These are phyloP conservation scores for Aptenodytes patagonicus DNA, from an alignment of 2,113 vertebrate species.

Conservation along the genomic window DNA sequence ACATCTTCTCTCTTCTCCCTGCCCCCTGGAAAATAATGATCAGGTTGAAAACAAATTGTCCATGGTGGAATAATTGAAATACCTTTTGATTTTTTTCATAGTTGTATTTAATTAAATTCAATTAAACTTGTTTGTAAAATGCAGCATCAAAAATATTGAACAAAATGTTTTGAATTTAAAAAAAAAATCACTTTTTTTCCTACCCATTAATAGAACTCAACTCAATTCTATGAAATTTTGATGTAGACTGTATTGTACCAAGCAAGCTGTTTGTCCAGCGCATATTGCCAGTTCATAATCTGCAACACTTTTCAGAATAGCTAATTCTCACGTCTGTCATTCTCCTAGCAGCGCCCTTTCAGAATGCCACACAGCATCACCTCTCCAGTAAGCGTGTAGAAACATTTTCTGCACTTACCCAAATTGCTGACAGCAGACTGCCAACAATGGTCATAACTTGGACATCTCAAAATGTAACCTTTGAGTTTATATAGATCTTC, in stretches of 20 bases:
- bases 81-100: not conserved
- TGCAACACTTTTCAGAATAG: not conserved
- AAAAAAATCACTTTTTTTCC: not conserved
- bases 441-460: not conserved
- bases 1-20: not conserved
- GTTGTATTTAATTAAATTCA: not conserved
- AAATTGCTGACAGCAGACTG: not conserved
- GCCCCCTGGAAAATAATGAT: not conserved
- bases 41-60: not conserved
- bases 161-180: not conserved
- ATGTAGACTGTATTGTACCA: not conserved
- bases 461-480: not conserved
- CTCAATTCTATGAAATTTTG: not conserved
- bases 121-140: not conserved
- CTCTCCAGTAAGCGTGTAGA: not conserved
- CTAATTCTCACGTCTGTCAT: not conserved
- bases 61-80: not conserved
- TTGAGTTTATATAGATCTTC: not conserved
- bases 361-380: not conserved
- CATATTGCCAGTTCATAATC: not conserved
- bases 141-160: not conserved
- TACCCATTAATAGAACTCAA: not conserved
- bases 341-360: not conserved
- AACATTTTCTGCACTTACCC: not conserved
- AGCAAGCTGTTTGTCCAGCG: not conserved